phyloP scores from a whole-genome alignment of 2,113 vertebrate species.

The Pholis gunnellus region DNA sequence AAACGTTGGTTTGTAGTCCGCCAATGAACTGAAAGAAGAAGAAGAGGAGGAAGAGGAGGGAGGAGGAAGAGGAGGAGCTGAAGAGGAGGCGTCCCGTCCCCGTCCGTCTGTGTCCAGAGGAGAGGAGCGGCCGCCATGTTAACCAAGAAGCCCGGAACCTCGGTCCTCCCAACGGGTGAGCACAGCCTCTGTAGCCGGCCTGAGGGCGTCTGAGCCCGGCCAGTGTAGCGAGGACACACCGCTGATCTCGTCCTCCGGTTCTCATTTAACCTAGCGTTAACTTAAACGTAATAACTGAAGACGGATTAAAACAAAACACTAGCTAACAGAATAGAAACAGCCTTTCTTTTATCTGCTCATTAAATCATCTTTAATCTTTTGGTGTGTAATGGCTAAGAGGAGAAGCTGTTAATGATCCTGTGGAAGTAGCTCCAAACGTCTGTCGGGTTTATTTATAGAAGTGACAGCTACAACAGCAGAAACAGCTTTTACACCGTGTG shows the following conservation, averaged over 20 bases:
- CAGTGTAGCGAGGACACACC: not conserved
- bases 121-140: constrained; percentile 95
- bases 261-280: not conserved
- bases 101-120: constrained; percentile 41
- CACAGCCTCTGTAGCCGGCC: constrained; percentile 27
- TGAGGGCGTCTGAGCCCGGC: constrained; percentile 27
- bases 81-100: constrained; percentile 81
- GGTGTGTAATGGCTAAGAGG: too few relatives aligned
- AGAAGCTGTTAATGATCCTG: too few relatives aligned
- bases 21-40: too few relatives aligned
- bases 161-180: constrained; percentile 92
- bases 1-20: too few relatives aligned
- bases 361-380: too few relatives aligned
- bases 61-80: constrained; percentile 62
- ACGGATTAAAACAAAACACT: too few relatives aligned
- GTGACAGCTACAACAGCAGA: too few relatives aligned
- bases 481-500: too few relatives aligned
- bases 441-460: too few relatives aligned
- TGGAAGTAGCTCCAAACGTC: too few relatives aligned
- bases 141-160: constrained; percentile 93
- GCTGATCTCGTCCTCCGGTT: not conserved
- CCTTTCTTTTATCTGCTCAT: too few relatives aligned
- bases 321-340: too few relatives aligned
- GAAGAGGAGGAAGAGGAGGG: not conserved
- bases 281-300: not conserved